Percentiles rank a stretch among this genome's conserved stretches.
phyloP scores from a whole-genome alignment of 2,113 vertebrate species.

The Galbula dea region DNA sequence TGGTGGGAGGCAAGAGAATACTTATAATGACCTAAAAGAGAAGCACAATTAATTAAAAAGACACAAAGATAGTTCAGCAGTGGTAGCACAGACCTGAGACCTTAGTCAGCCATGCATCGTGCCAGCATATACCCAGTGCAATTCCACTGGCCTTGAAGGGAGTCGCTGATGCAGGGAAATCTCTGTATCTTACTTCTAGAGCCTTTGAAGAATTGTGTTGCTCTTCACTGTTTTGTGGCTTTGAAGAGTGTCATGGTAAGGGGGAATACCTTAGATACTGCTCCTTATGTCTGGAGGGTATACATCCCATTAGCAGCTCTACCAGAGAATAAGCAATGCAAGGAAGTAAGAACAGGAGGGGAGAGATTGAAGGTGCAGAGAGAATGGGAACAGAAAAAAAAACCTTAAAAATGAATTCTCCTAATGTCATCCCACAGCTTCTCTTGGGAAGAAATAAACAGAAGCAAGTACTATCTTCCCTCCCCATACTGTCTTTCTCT shows the following conservation, averaged over 20 bases:
- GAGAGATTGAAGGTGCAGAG: not conserved
- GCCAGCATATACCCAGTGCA: not conserved
- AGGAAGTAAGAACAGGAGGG: not conserved
- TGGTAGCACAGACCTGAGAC: not conserved
- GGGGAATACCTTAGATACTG: not conserved
- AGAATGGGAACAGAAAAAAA: not conserved
- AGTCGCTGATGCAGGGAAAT: not conserved
- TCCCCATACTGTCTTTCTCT: not conserved
- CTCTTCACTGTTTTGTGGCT: not conserved
- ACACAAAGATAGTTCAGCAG: not conserved
- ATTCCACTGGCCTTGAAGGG: not conserved
- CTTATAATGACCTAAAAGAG: conserved; percentile 86
- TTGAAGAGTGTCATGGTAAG: not conserved
- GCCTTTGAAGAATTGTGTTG: not conserved
- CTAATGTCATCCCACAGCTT: not conserved
- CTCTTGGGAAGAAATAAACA: not conserved
- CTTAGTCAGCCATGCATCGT: not conserved
- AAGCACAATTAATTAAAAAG: not conserved
- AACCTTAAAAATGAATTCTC: not conserved
- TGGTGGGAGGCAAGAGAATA: conserved; percentile 89
- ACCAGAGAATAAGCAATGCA: not conserved
- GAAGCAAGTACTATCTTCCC: not conserved
- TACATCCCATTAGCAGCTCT: not conserved
- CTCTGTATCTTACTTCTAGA: not conserved
- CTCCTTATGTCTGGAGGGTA: not conserved